A percentile compares a stretch with the other conserved stretches of the same genome.
These are phyloP conservation scores for Atethmia centrago DNA, from an alignment of 2,888 invertebrate species.

Conservation along the genomic window DNA sequence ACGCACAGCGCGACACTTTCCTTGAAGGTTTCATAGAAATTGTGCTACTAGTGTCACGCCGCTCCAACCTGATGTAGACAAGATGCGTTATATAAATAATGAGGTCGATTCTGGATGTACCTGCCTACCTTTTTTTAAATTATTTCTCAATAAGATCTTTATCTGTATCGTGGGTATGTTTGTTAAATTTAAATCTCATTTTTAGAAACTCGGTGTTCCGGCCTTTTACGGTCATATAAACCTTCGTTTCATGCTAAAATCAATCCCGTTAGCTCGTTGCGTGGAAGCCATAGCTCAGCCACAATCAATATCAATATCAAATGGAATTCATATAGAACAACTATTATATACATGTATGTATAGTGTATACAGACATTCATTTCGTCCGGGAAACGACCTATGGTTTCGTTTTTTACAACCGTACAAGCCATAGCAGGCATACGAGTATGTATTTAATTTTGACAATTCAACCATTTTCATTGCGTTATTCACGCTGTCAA, in stretches of 20 bases:
- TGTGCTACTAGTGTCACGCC: too few species aligned
- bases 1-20: too few species aligned
- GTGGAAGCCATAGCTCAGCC: background rate
- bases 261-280: background rate
- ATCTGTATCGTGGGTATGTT: background rate
- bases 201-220: background rate
- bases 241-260: background rate
- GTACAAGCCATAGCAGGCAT: background rate
- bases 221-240: background rate
- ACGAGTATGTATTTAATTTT: too few species aligned
- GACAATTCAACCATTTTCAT: background rate
- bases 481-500: background rate
- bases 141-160: background rate
- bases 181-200: background rate
- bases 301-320: background rate
- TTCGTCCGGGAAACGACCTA: background rate
- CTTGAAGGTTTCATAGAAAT: too few species aligned
- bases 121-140: background rate
- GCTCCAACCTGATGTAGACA: too few species aligned
- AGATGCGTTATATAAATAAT: slow-evolving; percentile 2
- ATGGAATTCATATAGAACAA: background rate
- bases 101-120: background rate
- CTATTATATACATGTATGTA: background rate
- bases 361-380: background rate
- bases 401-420: too few species aligned